Base-by-base conservation (phyloP, 2,888 invertebrate genomes). In the Fissipunctia ypsillon region DNA sequence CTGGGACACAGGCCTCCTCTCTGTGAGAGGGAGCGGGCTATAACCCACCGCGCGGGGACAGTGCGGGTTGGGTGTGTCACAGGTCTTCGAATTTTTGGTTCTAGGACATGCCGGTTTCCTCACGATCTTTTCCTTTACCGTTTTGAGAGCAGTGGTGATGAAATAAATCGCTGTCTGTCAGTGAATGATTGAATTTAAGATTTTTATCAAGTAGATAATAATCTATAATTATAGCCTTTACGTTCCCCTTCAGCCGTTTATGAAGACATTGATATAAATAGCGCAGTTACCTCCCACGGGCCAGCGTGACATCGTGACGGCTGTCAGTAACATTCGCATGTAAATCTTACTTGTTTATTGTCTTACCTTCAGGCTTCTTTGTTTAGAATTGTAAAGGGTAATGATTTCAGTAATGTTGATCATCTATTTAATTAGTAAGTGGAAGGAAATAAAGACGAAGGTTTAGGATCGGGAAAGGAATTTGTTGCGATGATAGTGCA, bases 301-400 rank as follows among this genome's bases (percentile, higher is more conserved):
- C 14, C 78, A 59, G 69, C 56, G 50, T 57, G 56, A 56, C 76
- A 14, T 28, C 69, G 52, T 66, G 63, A 67, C 81, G 45, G 16
- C 63, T 78, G 69, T 66, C 82, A 10, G 43, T 12, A 10, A 77
- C 80, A 31, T 56, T 59, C 31, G 61, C 52, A 69, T 66, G 78
- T 73, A 82, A 80, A 80, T 81, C 78, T 67, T 50, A 31, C 52
- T 31, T 45, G 63, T 72, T 64, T 66, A 81, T 66, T 65, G 43
- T 71, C 50, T 56, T 73, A 22, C 54, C 28, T 48, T 73, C 45
- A 57, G 43, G 50, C 82, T 71, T n/a, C n/a, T 81, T 71, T 81
- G 81, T 81, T 43, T n/a, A 6, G 7, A 45, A 59, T 76, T 76
- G 48, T 69, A 69, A 78, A 56, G 70, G 56, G 19, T 69, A 52